Conservation (phyloP, 2,113 vertebrate genomes). For the Pangasianodon gigas region DNA sequence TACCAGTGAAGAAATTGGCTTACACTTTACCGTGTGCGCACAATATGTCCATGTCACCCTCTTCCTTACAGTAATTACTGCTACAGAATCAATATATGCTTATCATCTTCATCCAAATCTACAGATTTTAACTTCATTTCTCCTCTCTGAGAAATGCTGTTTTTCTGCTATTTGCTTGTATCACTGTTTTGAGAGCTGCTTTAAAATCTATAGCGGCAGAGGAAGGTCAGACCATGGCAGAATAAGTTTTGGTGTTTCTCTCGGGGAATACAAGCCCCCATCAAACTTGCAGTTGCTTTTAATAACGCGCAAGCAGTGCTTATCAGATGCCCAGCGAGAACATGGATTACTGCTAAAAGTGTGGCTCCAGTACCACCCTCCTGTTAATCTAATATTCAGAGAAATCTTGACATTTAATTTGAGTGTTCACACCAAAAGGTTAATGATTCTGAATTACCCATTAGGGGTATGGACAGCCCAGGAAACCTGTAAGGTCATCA, state of each 20-base stretch:
- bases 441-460: constrained; percentile 45
- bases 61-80: constrained; percentile 36
- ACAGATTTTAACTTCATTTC: constrained; percentile 37
- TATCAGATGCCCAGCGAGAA: neutral
- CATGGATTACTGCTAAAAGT: neutral
- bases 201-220: neutral
- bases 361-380: neutral
- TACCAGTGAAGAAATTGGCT: constrained; percentile 47
- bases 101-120: constrained; percentile 37
- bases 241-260: neutral
- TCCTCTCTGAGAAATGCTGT: neutral
- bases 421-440: constrained; percentile 38
- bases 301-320: neutral
- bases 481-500: constrained; percentile 21
- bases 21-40: constrained; percentile 37
- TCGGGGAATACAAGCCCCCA: too few relatives aligned
- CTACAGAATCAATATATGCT: constrained; percentile 49
- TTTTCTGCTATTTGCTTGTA: neutral
- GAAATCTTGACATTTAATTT: constrained; percentile 51
- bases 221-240: constrained; percentile 2
- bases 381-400: constrained; percentile 30
- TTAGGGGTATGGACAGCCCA: constrained; percentile 22
- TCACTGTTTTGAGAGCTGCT: neutral
- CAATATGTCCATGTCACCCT: constrained; percentile 18
- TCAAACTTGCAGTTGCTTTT: constrained; percentile 9